phyloP scores from a whole-genome alignment of 2,113 vertebrate species.

The Podarcis raffonei region DNA sequence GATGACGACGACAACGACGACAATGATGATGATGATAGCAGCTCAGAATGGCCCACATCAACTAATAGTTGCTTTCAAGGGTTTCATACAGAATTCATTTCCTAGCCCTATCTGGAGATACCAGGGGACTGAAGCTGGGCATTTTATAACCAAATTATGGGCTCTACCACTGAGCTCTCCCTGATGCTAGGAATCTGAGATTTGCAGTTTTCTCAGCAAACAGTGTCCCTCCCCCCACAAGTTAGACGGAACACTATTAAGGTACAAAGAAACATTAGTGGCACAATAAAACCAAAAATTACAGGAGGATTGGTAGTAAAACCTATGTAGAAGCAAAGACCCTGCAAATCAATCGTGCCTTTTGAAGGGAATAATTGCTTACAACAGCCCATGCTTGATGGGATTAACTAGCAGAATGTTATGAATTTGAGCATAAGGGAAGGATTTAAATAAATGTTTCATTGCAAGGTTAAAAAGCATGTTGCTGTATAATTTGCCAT shows the following conservation, averaged over 20 bases:
- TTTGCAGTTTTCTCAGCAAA: no score
- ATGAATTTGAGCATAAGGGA: slow-evolving; percentile 11
- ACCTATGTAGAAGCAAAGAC: not conserved
- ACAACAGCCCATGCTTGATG: not conserved
- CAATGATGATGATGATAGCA: no score
- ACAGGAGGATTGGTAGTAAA: not conserved
- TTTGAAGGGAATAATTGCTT: slow-evolving; percentile 2
- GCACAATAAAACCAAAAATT: not conserved
- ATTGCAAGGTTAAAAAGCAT: slow-evolving; percentile 3
- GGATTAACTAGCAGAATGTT: not conserved
- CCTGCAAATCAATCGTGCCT: not conserved
- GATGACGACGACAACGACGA: no score
- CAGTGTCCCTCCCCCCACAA: not conserved
- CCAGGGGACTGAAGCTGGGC: no score
- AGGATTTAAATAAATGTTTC: slow-evolving; percentile 21
- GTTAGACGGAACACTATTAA: not conserved
- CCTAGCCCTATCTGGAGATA: not conserved
- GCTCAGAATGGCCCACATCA: no score
- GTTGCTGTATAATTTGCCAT: not conserved
- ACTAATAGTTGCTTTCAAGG: no score
- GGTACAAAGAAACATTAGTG: not conserved
- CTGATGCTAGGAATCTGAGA: no score
- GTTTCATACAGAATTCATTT: not conserved
- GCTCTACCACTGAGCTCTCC: no score
- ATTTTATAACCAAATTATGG: no score